Evolutionary conservation across 2,113 vertebrate genomes (phyloP).

Genomic region (Albula glossodonta): DNA sequence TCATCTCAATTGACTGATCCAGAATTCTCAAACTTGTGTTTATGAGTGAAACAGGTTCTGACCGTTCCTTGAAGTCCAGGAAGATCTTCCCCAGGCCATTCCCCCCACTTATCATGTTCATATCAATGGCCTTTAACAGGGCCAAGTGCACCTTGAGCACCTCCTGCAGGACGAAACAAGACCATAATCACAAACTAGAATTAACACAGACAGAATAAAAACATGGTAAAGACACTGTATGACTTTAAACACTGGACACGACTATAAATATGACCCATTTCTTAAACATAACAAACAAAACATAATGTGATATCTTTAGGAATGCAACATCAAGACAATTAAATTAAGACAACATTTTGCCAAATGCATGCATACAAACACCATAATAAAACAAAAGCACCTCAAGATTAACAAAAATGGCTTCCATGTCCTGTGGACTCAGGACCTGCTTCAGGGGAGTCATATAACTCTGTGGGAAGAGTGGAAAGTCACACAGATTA

Average conservation of each 20-base stretch:
- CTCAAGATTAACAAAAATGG: conserved; percentile 95
- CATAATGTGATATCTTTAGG: background rate
- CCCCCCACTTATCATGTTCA: conserved; percentile 86
- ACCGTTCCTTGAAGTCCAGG: conserved; percentile 97
- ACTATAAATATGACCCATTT: background rate
- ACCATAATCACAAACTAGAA: background rate
- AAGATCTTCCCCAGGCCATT: conserved; percentile 88
- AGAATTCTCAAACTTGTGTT: background rate
- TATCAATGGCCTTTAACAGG: conserved; percentile 86
- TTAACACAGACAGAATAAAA: no score
- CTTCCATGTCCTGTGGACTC: conserved; percentile 83
- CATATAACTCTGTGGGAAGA: conserved; percentile 85
- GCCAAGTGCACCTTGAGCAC: conserved; percentile 89
- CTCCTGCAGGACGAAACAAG: conserved; percentile 69
- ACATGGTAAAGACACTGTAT: background rate
- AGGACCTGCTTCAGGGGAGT: conserved; percentile 85
- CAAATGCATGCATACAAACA: background rate
- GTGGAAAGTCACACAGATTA: conserved; percentile 16
- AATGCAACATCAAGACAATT: background rate
- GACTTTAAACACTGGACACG: background rate
- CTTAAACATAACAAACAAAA: background rate
- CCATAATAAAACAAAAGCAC: conserved; percentile 57
- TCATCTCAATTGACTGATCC: no score
- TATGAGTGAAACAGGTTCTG: conserved; percentile 30
- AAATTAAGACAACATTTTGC: background rate